phyloP scores from a whole-genome alignment of 2,113 vertebrate genomes.

The Oncorhynchus masou region DNA sequence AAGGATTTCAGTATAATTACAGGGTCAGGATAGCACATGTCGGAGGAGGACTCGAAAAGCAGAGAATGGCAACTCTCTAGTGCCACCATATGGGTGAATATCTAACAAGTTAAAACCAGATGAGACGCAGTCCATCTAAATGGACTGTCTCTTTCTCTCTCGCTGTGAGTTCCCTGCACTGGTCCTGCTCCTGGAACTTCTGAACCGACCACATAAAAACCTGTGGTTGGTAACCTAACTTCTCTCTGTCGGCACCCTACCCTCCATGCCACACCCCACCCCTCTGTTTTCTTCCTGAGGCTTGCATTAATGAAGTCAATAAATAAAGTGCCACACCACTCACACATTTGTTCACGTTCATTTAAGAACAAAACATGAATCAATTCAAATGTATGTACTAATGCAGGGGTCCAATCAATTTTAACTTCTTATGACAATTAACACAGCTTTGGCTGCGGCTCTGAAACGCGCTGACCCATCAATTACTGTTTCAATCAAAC shows the following conservation, averaged over 20 bases:
- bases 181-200: too few relatives aligned
- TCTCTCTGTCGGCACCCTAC: neutral
- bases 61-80: conserved; percentile 65
- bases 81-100: conserved; percentile 80
- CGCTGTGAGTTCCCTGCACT: neutral
- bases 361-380: conserved; percentile 93
- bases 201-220: neutral
- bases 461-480: conserved; percentile 89
- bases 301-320: conserved; percentile 91
- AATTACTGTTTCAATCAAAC: conserved; percentile 89
- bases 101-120: conserved; percentile 26
- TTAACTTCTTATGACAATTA: conserved; percentile 96
- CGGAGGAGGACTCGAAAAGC: neutral
- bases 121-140: neutral
- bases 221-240: neutral
- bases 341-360: conserved; percentile 82
- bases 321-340: conserved; percentile 86
- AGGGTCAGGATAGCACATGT: neutral
- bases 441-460: conserved; percentile 81
- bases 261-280: conserved; percentile 52
- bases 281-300: conserved; percentile 50
- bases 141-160: neutral
- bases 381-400: conserved; percentile 95
- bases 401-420: conserved; percentile 92
- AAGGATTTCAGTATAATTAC: neutral